Conservation (phyloP, 2,113 vertebrate genomes). For the Stercorarius parasiticus region DNA sequence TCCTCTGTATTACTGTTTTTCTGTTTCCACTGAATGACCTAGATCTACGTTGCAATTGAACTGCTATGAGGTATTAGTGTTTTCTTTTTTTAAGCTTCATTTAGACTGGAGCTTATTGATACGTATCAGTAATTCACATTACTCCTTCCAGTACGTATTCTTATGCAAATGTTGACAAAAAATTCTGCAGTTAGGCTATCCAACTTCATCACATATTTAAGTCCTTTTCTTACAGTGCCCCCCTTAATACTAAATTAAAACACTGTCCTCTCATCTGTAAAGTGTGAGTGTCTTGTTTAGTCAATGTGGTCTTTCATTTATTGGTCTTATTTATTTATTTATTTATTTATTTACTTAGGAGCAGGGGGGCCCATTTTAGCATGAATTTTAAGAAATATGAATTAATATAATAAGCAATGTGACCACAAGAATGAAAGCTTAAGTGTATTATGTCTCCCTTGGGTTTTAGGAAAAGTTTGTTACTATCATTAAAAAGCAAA, state of each 20-base stretch:
- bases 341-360: not conserved
- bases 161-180: not conserved
- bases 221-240: not conserved
- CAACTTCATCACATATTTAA: not conserved
- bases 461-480: not conserved
- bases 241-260: not conserved
- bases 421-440: not conserved
- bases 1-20: not conserved
- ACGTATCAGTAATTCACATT: not conserved
- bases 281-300: not conserved
- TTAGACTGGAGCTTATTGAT: not conserved
- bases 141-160: not conserved
- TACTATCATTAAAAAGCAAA: not conserved
- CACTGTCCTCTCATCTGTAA: not conserved
- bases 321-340: not conserved
- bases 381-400: not conserved
- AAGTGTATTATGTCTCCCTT: not conserved
- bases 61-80: not conserved
- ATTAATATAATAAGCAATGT: not conserved
- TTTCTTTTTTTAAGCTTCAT: not conserved
- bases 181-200: not conserved
- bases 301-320: not conserved
- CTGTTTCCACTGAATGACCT: not conserved
- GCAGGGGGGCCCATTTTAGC: fast-evolving
- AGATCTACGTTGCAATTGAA: not conserved